Conservation (phyloP, 2,113 vertebrate species). For the Saimiri boliviensis region DNA sequence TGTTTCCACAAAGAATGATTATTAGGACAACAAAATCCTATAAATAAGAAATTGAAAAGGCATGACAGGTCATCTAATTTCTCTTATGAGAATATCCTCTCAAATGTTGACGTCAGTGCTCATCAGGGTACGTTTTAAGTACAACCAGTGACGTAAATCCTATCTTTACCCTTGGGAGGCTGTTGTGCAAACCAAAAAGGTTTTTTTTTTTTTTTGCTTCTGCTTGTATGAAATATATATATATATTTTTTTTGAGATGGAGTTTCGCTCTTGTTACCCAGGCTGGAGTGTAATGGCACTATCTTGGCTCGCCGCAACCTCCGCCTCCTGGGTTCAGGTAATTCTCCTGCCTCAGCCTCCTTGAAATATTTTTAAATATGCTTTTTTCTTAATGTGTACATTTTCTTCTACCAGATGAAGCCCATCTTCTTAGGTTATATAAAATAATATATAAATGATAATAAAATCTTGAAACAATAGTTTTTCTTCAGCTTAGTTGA, state of each 20-base stretch:
- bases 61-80: slow-evolving; percentile 25
- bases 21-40: slow-evolving; percentile 56
- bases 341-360: no score
- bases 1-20: slow-evolving; percentile 60
- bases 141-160: slow-evolving; percentile 45
- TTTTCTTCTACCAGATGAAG: background rate
- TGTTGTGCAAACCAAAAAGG: slow-evolving; percentile 47
- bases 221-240: slow-evolving; percentile 32
- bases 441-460: background rate
- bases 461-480: background rate
- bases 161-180: slow-evolving; percentile 28
- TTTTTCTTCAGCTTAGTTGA: background rate
- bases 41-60: slow-evolving; percentile 57
- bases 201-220: background rate
- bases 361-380: slow-evolving; percentile 25
- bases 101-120: background rate
- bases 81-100: background rate
- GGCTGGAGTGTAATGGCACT: no score
- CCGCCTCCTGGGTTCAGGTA: no score
- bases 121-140: background rate
- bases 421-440: background rate
- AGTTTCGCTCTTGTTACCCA: no score
- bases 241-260: slow-evolving; percentile 27
- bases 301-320: no score
- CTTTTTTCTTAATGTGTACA: background rate